Base-by-base conservation (phyloP, 2,113 vertebrate genomes). In the Echinops telfairi region DNA sequence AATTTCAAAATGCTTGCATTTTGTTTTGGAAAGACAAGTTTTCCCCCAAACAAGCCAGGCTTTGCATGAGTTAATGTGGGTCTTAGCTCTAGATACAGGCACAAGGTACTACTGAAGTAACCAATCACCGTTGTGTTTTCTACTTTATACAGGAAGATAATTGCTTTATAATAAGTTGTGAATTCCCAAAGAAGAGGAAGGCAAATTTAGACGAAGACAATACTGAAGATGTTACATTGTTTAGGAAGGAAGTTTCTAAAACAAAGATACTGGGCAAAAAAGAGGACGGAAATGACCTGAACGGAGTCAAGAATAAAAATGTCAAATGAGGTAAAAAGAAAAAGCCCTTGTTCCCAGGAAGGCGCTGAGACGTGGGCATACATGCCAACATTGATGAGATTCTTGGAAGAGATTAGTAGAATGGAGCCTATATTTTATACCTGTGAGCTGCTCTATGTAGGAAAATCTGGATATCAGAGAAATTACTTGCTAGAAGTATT, bases 91-190 rank as follows among this genome's bases (percentile, higher is more conserved):
- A 53, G 47, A 53, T 53, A 2, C 5, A 53, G 47, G 47, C 9
- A 6, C 47, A 53, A 40, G 40, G 5, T 53, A 53, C 10, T 53
- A 53, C 10, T 53, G 47, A 53, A 53, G 47, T 14, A 53, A 53
- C 47, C 47, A 53, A 53, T 62, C 6, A 22, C 60, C 22, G 60
- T 62, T 62, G 60, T 60, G 58, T 62, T 62, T 62, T 62, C 60
- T 53, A 62, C 60, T 62, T 64, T 0, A 6, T 62, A 53, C 31
- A 29, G 66, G 47, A 86, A 47, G 27, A 10, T 27, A 71, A 33
- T 71, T 71, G 15, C 29, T 98, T 98, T 84, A 98, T 98, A 95
- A 6, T 98, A 96, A 97, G 97, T 84, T 97, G 97, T 89, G 94
- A 95, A 80, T 93, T 98, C 43, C 97, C 97, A 38, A 94, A 68